Evolutionary conservation across 2,888 invertebrate species (phyloP), one percentile per base, ranked within the genome.

Genomic region (Choristoneura rosaceana): DNA sequence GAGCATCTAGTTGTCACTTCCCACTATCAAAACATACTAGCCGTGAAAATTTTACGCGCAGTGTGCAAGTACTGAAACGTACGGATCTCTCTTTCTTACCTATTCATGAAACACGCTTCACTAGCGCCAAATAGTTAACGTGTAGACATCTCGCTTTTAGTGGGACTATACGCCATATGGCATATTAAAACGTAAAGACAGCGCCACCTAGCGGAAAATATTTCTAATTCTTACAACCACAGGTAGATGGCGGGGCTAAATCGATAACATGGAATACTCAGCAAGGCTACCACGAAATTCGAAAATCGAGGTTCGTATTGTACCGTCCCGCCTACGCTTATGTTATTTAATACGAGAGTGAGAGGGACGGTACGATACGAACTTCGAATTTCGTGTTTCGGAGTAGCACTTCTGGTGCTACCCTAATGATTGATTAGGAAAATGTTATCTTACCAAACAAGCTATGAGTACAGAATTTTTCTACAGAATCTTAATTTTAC

Each of bases 81-180:
- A 83, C 80, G 79, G 79, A 75, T 78, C 74, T 91, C 91, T 89
- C 91, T 86, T 77, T 92, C 83, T 67, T 76, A 75, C 86, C 65
- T 61, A 47, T n/a, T 38, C 14, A 45, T 63, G 71, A 60, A 34
- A 61, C 43, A 45, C 52, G 74, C 70, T 43, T 73, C 74, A 77
- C 76, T 79, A 78, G 77, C 79, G 82, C 82, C 78, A 79, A 65
- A 52, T 59, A 59, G 71, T 68, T 60, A 15, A 59, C 33, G 3
- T 34, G 63, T 71, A 62, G 38, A 33, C 12, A 15, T 38, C 33
- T 66, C 9, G 65, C 58, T 65, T 65, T 76, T 76, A n/a, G 76
- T 67, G 74, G 73, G 76, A 78, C 79, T 41, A 74, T 73, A 76
- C 74, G 73, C 62, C 59, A 64, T n/a, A 33, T 62, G 55, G 41